phyloP scores from a whole-genome alignment of 2,797 vertebrate genomes.

The Melanotaenia parkinsoni region DNA sequence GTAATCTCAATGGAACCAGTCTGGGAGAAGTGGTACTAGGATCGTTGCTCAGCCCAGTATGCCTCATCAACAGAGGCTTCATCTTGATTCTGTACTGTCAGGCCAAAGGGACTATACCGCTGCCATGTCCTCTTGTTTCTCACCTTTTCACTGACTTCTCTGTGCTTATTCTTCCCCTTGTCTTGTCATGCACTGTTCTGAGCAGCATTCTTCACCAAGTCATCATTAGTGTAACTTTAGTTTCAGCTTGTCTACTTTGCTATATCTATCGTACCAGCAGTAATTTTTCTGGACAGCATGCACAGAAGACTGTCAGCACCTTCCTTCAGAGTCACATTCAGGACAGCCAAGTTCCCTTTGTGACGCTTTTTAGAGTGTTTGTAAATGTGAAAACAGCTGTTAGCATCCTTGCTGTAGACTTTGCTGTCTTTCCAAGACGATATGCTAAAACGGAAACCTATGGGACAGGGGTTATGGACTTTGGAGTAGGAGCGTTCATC shows the following conservation, averaged over 20 bases:
- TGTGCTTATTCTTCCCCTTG: constrained; percentile 85
- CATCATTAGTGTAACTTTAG: constrained; percentile 60
- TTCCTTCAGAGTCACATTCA: constrained; percentile 83
- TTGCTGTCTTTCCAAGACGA: constrained; percentile 90
- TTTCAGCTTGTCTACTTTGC: constrained; percentile 74
- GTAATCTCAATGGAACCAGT: constrained; percentile 92
- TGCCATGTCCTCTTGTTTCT: constrained; percentile 69
- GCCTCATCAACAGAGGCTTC: constrained; percentile 88
- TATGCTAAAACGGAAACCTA: constrained; percentile 96
- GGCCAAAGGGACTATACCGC: constrained; percentile 64
- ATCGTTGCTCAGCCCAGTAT: constrained; percentile 85
- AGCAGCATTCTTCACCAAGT: constrained; percentile 79
- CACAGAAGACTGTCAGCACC: constrained; percentile 61
- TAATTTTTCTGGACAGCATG: constrained; percentile 18
- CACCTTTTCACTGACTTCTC: constrained; percentile 88
- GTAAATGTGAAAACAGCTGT: constrained; percentile 90
- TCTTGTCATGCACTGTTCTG: constrained; percentile 88
- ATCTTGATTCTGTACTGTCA: constrained; percentile 82
- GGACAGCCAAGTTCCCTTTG: constrained; percentile 84
- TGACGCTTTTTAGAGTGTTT: constrained; percentile 89
- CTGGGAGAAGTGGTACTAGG: constrained; percentile 88
- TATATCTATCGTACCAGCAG: constrained; percentile 74
- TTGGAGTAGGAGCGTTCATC: constrained; percentile 92
- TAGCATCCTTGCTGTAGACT: constrained; percentile 95
- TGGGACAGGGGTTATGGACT: constrained; percentile 96